Conservation (phyloP, 2,888 invertebrate genomes). For the Drosophila nr. fundita region DNA sequence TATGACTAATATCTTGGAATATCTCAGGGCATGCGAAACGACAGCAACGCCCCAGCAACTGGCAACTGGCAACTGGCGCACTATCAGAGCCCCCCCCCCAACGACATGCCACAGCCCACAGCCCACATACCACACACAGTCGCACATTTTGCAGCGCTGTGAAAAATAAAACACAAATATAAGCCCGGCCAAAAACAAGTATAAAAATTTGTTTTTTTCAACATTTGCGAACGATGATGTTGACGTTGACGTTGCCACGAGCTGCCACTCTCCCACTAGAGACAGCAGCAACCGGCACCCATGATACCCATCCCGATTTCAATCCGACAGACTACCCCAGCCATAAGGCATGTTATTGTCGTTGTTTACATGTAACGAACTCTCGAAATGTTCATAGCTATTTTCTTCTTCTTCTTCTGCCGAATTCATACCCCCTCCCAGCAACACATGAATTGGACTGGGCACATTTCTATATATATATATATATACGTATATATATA, state of each 20-base stretch:
- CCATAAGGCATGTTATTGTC: conserved; percentile 56
- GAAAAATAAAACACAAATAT: conserved; percentile 77
- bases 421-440: neutral
- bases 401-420: neutral
- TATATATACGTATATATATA: no score
- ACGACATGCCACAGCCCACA: neutral
- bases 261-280: conserved; percentile 7
- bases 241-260: conserved; percentile 35
- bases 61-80: conserved; percentile 44
- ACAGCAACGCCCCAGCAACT: conserved; percentile 24
- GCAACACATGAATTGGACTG: neutral
- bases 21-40: conserved; percentile 62
- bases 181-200: conserved; percentile 73
- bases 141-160: conserved; percentile 75
- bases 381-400: conserved; percentile 45
- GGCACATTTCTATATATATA: neutral
- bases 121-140: conserved; percentile 49
- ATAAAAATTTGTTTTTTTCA: conserved; percentile 82
- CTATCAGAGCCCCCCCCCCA: conserved; percentile 50
- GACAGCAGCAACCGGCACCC: neutral
- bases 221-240: conserved; percentile 76
- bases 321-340: conserved; percentile 15
- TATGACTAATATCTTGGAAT: conserved; percentile 82
- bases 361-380: conserved; percentile 62
- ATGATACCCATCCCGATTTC: conserved; percentile 10